These are phyloP conservation scores for Echinometra lucunter DNA, from an alignment of 53 echinoderm and acorn worm genomes.

Conservation along the genomic window DNA sequence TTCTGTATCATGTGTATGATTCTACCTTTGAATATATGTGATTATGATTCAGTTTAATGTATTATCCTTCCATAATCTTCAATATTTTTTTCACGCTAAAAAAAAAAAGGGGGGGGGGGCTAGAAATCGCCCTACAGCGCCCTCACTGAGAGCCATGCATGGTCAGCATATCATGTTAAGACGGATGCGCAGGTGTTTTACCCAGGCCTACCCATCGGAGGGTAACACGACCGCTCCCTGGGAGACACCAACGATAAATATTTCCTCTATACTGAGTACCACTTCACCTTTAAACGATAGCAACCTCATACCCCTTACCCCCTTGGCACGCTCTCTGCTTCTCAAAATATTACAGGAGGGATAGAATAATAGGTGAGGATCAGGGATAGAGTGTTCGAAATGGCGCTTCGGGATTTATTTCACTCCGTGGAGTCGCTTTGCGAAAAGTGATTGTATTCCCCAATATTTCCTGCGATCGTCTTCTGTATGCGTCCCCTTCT, in stretches of 20 bases:
- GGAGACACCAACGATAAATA: slow-evolving; percentile 4
- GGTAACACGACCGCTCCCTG: slow-evolving; percentile 30
- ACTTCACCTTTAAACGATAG: slow-evolving; percentile 21
- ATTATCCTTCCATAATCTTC: too few species aligned
- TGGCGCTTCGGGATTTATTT: not conserved
- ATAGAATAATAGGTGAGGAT: not conserved
- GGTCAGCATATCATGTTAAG: slow-evolving; percentile 8
- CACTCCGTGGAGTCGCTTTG: not conserved
- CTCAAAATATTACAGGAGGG: not conserved
- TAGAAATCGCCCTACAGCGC: not conserved
- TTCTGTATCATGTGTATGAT: too few species aligned
- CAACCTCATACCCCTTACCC: not conserved
- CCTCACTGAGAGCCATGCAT: not conserved
- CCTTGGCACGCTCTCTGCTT: not conserved
- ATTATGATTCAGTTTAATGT: too few species aligned
- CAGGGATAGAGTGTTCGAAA: not conserved
- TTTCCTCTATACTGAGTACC: slow-evolving; percentile 19
- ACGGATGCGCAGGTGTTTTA: slow-evolving; percentile 20
- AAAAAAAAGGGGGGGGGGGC: too few species aligned
- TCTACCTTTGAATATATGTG: too few species aligned
- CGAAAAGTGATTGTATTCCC: not conserved
- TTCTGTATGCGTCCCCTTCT: not conserved
- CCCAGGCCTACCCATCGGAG: not conserved
- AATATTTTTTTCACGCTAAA: too few species aligned
- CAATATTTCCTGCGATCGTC: not conserved